Conservation (phyloP, 1,140 invertebrate species). For the Hypsibius dujardini region DNA sequence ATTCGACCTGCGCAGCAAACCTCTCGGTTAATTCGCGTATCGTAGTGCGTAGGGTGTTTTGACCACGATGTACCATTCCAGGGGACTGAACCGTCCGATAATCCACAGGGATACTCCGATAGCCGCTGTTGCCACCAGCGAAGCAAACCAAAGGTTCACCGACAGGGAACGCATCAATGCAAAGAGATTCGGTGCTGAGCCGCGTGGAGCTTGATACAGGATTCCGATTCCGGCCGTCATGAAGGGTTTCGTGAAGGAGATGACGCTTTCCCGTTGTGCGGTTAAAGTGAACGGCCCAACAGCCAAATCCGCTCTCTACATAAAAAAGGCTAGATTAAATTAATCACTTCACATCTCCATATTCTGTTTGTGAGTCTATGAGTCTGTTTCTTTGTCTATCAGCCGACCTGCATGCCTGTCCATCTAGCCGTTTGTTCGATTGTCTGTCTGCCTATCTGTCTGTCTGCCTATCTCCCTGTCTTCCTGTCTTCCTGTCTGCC, state of each 20-base stretch:
- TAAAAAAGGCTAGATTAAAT: conserved; percentile 22
- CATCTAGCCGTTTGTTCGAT: no score
- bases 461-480: no score
- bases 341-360: conserved; percentile 36
- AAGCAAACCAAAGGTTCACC: conserved; percentile 84
- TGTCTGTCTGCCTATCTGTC: no score
- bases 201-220: conserved; percentile 52
- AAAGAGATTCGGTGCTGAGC: conserved; percentile 37
- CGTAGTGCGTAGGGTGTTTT: no score
- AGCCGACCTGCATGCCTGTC: no score
- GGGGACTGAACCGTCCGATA: conserved; percentile 89
- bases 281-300: conserved; percentile 85
- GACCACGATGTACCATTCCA: conserved; percentile 62
- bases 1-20: conserved; percentile 27
- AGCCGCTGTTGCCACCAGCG: conserved; percentile 71
- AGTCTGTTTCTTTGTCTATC: no score
- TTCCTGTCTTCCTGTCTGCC: no score
- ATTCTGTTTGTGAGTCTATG: no score
- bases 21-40: no score
- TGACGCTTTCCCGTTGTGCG: conserved; percentile 75
- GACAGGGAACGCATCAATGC: conserved; percentile 87
- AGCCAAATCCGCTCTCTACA: conserved; percentile 65
- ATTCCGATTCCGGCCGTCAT: conserved; percentile 77
- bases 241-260: conserved; percentile 83
- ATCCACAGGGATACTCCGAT: conserved; percentile 86